A percentile compares a stretch with the other conserved stretches of the same genome.
These are phyloP conservation scores for Saxicola maurus DNA, from an alignment of 2,797 vertebrate genomes.

Conservation along the genomic window DNA sequence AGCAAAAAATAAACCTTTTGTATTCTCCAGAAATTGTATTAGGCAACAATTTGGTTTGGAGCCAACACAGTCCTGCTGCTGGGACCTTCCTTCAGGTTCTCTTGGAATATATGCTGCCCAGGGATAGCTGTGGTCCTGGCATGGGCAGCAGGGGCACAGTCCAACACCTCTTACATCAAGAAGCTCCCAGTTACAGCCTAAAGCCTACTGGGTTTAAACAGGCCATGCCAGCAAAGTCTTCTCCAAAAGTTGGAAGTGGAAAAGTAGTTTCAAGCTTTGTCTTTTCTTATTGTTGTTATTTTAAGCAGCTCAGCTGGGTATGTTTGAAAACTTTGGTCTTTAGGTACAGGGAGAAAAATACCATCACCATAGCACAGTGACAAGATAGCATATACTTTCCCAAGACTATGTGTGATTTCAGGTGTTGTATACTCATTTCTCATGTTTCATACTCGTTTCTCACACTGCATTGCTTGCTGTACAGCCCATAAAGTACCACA, in stretches of 20 bases:
- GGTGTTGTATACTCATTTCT: background rate
- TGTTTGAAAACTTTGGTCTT: background rate
- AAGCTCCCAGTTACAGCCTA: background rate
- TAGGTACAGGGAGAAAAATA: background rate
- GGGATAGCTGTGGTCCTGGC: background rate
- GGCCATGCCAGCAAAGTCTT: background rate
- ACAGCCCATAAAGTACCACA: background rate
- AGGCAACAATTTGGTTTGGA: background rate
- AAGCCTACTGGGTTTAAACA: background rate
- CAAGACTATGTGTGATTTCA: background rate
- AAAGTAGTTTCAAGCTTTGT: background rate
- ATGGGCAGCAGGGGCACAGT: background rate
- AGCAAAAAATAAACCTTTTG: background rate
- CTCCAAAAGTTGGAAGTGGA: background rate
- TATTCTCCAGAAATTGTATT: background rate
- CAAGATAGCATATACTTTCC: background rate
- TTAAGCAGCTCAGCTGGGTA: background rate
- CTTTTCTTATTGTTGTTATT: background rate
- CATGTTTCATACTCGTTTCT: background rate
- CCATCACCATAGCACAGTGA: background rate
- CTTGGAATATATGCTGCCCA: accelerated
- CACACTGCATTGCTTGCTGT: background rate
- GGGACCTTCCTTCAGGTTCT: background rate
- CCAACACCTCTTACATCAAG: background rate
- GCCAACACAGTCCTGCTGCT: background rate